These are phyloP conservation scores for Pachyseris speciosa DNA, from an alignment of 64 coral and sea anemone genomes.

Conservation along the genomic window DNA sequence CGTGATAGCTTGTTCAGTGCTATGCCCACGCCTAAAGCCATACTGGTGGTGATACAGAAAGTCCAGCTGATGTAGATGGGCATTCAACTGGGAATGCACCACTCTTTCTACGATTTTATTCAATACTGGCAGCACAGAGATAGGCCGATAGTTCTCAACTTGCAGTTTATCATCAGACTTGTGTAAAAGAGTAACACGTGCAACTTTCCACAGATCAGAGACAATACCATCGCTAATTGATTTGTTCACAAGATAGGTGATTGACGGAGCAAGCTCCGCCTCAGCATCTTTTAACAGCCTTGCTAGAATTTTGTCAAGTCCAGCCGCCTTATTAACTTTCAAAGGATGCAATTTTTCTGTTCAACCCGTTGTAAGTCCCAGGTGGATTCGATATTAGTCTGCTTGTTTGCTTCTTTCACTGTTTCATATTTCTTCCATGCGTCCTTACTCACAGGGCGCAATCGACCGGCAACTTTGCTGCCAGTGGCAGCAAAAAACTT, in stretches of 20 bases:
- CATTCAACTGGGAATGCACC: constrained; percentile 41
- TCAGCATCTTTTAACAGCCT: constrained; percentile 7
- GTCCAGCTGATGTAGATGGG: background rate
- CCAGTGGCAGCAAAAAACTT: constrained; percentile 60
- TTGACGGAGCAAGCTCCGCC: background rate
- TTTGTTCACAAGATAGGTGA: constrained; percentile 2
- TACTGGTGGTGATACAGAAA: constrained; percentile 29
- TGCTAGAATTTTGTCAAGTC: constrained; percentile 9
- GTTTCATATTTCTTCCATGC: constrained; percentile 27
- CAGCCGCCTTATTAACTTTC: constrained; percentile 16
- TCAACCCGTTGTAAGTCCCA: constrained; percentile 22
- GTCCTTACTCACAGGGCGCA: background rate
- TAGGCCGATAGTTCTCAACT: constrained; percentile 66
- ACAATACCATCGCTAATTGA: background rate
- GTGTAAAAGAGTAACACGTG: background rate
- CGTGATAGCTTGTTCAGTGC: too few relatives aligned
- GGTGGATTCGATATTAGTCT: background rate
- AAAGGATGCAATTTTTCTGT: background rate
- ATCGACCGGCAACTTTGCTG: constrained; percentile 46
- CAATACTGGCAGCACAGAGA: constrained; percentile 10
- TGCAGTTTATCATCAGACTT: constrained; percentile 19
- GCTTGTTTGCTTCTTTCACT: too few relatives aligned
- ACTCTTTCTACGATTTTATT: constrained; percentile 59
- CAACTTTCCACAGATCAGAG: background rate
- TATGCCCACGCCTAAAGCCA: too few relatives aligned